Evolutionary conservation across 1,140 invertebrate genomes (phyloP).

Genomic region (Pollicipes pollicipes): DNA sequence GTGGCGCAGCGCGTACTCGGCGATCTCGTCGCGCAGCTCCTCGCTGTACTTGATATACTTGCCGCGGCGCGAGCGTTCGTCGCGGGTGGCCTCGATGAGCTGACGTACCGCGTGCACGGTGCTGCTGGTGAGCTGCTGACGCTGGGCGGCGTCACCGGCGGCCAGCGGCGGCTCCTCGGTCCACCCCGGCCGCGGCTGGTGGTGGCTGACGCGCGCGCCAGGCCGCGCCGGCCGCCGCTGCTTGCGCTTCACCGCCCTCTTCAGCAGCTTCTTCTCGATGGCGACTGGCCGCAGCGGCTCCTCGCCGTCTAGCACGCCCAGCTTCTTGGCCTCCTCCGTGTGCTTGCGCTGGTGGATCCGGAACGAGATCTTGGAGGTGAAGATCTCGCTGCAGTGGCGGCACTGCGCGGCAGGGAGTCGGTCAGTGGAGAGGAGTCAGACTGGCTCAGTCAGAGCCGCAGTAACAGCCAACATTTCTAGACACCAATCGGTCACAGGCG

Average conservation of each 20-base stretch:
- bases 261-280: conserved; percentile 15
- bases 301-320: conserved; percentile 22
- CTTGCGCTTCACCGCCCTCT: too few species aligned
- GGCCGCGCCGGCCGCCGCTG: too few species aligned
- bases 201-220: too few species aligned
- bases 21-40: conserved; percentile 26
- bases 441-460: not conserved
- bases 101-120: conserved; percentile 24
- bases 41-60: conserved; percentile 26
- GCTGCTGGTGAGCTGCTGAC: conserved; percentile 15
- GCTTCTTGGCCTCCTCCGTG: conserved; percentile 21
- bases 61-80: conserved; percentile 23
- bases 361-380: conserved; percentile 26
- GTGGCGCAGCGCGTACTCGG: conserved; percentile 20
- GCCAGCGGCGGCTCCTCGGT: too few species aligned
- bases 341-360: conserved; percentile 25
- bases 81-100: conserved; percentile 24
- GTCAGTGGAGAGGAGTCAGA: too few species aligned
- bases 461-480: not conserved
- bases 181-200: not conserved
- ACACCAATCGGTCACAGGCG: not conserved
- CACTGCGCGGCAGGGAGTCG: conserved; percentile 19
- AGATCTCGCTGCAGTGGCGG: conserved; percentile 24
- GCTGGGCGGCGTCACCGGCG: conserved; percentile 13
- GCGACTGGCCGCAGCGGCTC: not conserved